Percentiles rank a stretch among this genome's conserved stretches.
Evolutionary conservation across 2,797 vertebrate species (phyloP).

Genomic region (Esox masquinongy): DNA sequence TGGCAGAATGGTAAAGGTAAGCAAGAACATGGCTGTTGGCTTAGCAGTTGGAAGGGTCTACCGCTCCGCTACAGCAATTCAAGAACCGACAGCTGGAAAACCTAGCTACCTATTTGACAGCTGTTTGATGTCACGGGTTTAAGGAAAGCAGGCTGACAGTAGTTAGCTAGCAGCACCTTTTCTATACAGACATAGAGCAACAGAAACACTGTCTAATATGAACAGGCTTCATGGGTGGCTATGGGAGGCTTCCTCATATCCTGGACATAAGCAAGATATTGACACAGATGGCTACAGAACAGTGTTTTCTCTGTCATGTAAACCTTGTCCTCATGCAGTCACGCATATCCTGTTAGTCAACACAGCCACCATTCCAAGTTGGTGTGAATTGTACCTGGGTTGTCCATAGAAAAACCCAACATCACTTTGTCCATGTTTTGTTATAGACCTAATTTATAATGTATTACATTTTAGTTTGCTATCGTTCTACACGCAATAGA

Average conservation of each 20-base stretch:
- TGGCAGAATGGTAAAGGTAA: slow-evolving; percentile 99
- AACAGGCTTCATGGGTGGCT: background rate
- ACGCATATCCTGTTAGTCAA: too few relatives aligned
- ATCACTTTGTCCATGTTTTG: too few relatives aligned
- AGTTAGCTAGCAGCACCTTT: background rate
- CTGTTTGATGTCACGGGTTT: background rate
- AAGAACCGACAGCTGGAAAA: background rate
- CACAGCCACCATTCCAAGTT: too few relatives aligned
- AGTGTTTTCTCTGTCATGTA: background rate
- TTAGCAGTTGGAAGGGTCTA: background rate
- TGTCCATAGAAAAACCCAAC: too few relatives aligned
- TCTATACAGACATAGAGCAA: background rate
- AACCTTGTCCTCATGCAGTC: too few relatives aligned
- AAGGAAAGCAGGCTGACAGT: background rate
- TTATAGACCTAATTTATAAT: too few relatives aligned
- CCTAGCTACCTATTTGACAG: background rate
- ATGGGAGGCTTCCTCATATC: background rate
- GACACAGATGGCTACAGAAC: background rate
- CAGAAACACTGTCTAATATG: background rate
- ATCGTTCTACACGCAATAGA: too few relatives aligned
- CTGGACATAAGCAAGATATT: background rate
- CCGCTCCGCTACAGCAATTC: background rate
- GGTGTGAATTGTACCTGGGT: too few relatives aligned
- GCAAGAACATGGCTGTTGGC: slow-evolving; percentile 3
- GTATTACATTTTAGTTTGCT: too few relatives aligned